Percentiles rank a stretch among this genome's conserved stretches.
phyloP scores from a whole-genome alignment of 2,113 vertebrate species.

The Coptodon bakossiorum region DNA sequence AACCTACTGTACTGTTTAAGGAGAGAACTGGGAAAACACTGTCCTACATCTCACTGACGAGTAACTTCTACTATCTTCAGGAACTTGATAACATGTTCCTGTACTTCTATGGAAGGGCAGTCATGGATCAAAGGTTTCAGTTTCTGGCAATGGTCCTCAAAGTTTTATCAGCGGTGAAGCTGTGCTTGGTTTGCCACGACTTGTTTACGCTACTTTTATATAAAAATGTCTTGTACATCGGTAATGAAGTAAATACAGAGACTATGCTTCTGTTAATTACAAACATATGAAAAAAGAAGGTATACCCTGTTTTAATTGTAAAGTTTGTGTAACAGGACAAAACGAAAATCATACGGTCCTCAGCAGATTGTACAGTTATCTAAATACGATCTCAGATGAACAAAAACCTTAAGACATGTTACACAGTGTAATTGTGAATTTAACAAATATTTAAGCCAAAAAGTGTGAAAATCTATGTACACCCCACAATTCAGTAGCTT shows the following conservation, averaged over 20 bases:
- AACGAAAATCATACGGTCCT: background rate
- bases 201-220: background rate
- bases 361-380: background rate
- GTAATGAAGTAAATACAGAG: background rate
- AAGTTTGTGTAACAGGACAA: background rate
- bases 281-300: background rate
- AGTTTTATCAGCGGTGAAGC: background rate
- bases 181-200: background rate
- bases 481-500: background rate
- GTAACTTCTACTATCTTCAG: constrained; percentile 4
- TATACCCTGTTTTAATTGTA: background rate
- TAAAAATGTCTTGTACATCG: background rate
- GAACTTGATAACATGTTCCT: constrained; percentile 34
- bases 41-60: background rate
- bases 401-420: background rate
- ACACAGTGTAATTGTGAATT: background rate
- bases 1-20: background rate
- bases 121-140: constrained; percentile 34
- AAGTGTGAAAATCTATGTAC: background rate
- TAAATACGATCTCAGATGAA: background rate
- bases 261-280: background rate
- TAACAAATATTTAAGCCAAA: background rate
- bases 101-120: background rate
- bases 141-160: background rate
- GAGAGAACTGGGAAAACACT: background rate